Evolutionary conservation across 2,888 invertebrate genomes (phyloP), one percentile per base, ranked within the genome.

Genomic region (Drosophila sordidapex): DNA sequence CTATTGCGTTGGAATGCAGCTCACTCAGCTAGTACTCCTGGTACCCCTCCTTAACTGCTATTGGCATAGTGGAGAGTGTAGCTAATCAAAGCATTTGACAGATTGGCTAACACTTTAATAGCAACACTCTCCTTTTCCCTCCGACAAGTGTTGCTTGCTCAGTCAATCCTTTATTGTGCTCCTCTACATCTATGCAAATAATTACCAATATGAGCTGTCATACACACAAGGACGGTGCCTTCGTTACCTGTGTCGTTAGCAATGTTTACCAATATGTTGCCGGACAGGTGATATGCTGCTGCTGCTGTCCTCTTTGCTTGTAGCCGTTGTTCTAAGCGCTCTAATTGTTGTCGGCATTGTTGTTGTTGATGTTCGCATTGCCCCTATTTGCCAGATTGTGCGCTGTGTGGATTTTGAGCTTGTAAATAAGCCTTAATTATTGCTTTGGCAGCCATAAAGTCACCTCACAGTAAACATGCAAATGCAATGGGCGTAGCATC

Each of bases 341-440:
- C 58, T 78, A 70, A 74, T 62, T 79, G 77, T 72, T 76, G 68
- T 62, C 52, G 63, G 10, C 62, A 53, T 57, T 72, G 56, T 58
- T 76, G 46, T 46, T 33, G 38, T 27, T 53, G 46, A 35, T 61
- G 57, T 38, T 66, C 67, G 15, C 52, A 36, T 27, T 64, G 61
- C 31, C 33, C 49, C 36, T 46, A 46, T 46, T 25, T 25, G 29
- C 25, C 49, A 25, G 58, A 54, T 68, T 74, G 70, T 65, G 38
- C 51, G 61, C 61, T 56, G 38, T 54, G 64, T 82, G 81, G 81
- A 86, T 76, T 85, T 75, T 68, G 85, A 84, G 87, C 82, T 81
- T 86, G 89, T 82, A 89, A 87, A 82, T 87, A 84, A 89, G 88
- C 90, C 85, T 89, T 89, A 89, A 86, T 86, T 86, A 89, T 86